Conservation (phyloP, 64 coral and sea anemone genomes). For the Montipora cactus region DNA sequence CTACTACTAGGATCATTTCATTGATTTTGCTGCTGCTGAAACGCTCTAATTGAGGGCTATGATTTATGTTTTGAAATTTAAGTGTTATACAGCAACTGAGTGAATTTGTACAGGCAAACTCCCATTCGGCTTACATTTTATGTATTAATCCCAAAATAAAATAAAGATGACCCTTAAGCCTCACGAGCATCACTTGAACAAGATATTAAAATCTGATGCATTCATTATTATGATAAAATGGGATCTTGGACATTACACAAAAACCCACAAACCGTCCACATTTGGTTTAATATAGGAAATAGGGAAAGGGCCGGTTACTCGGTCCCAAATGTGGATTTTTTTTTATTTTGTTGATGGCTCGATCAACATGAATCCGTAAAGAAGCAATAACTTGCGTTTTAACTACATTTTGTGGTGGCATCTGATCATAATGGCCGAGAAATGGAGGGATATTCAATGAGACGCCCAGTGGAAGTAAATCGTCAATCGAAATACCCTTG, state of each 20-base stretch:
- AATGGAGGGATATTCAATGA: no score
- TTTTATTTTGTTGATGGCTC: background rate
- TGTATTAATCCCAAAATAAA: background rate
- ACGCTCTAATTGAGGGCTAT: background rate
- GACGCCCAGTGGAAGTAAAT: no score
- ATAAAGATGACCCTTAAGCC: background rate
- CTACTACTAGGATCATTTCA: constrained; percentile 31
- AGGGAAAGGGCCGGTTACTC: background rate
- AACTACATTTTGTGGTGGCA: background rate
- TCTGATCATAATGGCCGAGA: background rate
- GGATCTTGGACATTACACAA: background rate
- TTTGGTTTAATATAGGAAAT: background rate
- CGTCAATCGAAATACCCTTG: no score
- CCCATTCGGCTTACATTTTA: background rate
- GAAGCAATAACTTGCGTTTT: background rate
- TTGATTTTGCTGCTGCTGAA: constrained; percentile 24
- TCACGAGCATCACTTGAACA: background rate
- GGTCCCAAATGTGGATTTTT: background rate
- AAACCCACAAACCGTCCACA: background rate
- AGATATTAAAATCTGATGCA: background rate
- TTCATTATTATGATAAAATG: background rate
- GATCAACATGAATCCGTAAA: background rate
- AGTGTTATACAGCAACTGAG: background rate
- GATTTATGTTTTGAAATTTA: background rate
- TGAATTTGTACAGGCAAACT: background rate